Percentiles rank a stretch among this genome's conserved stretches.
Evolutionary conservation across 2,113 vertebrate genomes (phyloP).

Genomic region (Corythaeola cristata): DNA sequence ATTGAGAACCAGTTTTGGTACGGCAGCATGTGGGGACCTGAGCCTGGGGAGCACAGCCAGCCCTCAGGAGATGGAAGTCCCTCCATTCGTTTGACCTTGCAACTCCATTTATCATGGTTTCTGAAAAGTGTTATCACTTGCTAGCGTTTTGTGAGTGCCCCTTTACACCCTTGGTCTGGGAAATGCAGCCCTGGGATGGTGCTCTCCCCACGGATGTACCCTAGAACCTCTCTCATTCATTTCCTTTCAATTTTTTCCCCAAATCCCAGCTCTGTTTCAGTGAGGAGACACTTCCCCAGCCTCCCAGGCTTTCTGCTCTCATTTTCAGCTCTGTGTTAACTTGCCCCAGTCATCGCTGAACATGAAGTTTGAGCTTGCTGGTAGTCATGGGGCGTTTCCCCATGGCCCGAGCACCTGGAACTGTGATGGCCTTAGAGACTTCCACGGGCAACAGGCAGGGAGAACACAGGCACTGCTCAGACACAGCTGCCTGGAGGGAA

Average conservation of each 20-base stretch:
- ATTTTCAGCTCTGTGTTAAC: neutral
- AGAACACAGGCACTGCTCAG: neutral
- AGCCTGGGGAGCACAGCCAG: neutral
- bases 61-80: neutral
- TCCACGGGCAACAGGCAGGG: neutral
- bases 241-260: neutral
- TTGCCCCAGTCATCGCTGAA: accelerated
- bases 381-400: neutral
- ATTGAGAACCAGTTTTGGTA: neutral
- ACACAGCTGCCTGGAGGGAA: neutral
- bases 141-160: neutral
- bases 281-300: neutral
- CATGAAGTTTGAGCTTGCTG: neutral
- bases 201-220: neutral
- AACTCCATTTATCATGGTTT: neutral
- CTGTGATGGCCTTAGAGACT: neutral
- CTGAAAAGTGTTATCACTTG: neutral
- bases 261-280: neutral
- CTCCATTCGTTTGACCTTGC: neutral
- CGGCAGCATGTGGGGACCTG: accelerated
- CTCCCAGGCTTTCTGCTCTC: neutral
- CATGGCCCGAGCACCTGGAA: accelerated
- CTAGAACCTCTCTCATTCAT: neutral
- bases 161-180: neutral
- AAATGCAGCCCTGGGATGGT: neutral